A percentile compares a stretch with the other conserved stretches of the same genome.
Evolutionary conservation across 2,888 invertebrate species (phyloP).

Genomic region (Lasioglossum pauxillum): DNA sequence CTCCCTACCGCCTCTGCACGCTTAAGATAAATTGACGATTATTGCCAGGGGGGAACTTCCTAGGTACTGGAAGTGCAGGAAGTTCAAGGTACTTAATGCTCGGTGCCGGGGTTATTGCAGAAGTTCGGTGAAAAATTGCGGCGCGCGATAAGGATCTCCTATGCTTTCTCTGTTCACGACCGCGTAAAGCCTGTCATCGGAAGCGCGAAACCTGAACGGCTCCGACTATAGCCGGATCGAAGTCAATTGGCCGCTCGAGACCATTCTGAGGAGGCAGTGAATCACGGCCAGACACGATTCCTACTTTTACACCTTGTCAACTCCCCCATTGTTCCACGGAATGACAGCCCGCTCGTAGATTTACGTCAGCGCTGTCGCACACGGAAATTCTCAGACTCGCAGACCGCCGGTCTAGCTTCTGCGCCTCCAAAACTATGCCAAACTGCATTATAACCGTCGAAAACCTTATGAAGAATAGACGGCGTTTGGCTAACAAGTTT

Average conservation of each 20-base stretch:
- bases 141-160: constrained; percentile 39
- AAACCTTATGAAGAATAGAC: neutral
- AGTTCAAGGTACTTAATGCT: constrained; percentile 63
- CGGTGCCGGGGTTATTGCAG: constrained; percentile 63
- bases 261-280: constrained; percentile 4
- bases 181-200: constrained; percentile 40
- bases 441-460: neutral
- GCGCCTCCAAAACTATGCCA: neutral
- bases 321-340: constrained; percentile 12
- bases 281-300: constrained; percentile 17
- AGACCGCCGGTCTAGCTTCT: no score
- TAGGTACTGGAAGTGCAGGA: constrained; percentile 62
- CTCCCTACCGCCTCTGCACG: constrained; percentile 50
- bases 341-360: constrained; percentile 1
- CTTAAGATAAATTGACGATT: constrained; percentile 75
- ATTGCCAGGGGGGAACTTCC: constrained; percentile 66
- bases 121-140: constrained; percentile 63
- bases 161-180: constrained; percentile 15
- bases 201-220: constrained; percentile 35
- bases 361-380: constrained; percentile 7
- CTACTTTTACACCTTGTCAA: constrained; percentile 17
- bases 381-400: neutral
- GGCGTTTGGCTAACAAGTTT: neutral
- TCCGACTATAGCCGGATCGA: constrained; percentile 11
- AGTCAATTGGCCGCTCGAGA: constrained; percentile 14